Evolutionary conservation across 2,888 invertebrate genomes (phyloP), one percentile per base, ranked within the genome.

Genomic region (Drosophila nigricruria): DNA sequence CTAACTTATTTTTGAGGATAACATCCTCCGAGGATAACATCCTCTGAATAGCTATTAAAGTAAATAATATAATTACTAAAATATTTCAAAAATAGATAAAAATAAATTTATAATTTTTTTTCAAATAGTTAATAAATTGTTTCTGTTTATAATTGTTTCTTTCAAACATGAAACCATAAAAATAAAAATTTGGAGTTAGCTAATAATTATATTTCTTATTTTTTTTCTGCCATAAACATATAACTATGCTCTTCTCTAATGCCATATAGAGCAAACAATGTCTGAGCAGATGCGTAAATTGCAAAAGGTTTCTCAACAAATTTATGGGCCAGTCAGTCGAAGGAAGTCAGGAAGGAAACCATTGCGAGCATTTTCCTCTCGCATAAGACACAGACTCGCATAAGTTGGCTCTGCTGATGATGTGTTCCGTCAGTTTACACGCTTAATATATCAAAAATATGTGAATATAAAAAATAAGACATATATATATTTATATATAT

Each of bases 381-480:
- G 32, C 40, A 36, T 25, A 47, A 56, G 56, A 47, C 56, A 47
- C 34, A 42, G 23, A 14, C 43, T 49, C 62, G 54, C n/a, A n/a
- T 63, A 60, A 65, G 25, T 53, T 61, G 71, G 43, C 63, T 38
- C 30, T 45, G 70, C 67, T 75, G 70, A 69, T 77, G 77, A 64
- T 64, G 73, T 70, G 70, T 64, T 47, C 62, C 27, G 70, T 42
- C 69, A 66, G 63, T 66, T 66, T 56, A 77, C 60, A 58, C 32
- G 50, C 36, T 83, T 84, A 84, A 84, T 87, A 77, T 73, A 73
- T 83, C 86, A 84, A 67, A 67, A 65, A 70, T 63, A 62, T 64
- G 59, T 42, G 61, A 49, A 75, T 70, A 73, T 69, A 70, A 77
- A 60, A 65, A 66, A 52, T 14, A 47, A 52, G 6, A 27, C 1